Conservation (phyloP, 1,140 invertebrate species). For the Philotrypesis tridentata region DNA sequence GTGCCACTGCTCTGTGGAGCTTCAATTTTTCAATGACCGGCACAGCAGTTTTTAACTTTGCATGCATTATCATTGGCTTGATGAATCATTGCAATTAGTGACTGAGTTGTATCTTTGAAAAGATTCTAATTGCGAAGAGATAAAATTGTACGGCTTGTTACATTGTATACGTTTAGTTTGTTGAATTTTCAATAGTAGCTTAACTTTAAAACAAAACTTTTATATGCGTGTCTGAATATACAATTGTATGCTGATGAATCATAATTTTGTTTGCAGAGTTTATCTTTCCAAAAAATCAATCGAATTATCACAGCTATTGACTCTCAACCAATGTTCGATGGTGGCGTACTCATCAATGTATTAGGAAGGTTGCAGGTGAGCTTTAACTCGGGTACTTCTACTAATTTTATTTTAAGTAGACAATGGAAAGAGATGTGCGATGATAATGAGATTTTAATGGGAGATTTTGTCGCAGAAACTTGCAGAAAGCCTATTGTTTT, state of each 20-base stretch:
- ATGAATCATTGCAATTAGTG: no score
- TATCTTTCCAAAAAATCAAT: conserved; percentile 94
- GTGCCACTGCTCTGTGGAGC: no score
- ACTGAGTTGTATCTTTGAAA: no score
- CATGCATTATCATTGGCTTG: background rate
- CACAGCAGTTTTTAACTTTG: no score
- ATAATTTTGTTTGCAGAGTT: conserved; percentile 77
- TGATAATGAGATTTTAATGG: conserved; percentile 35
- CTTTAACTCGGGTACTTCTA: conserved; percentile 8
- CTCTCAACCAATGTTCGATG: conserved; percentile 96
- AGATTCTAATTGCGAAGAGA: no score
- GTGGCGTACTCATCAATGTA: conserved; percentile 94
- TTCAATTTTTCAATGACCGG: background rate
- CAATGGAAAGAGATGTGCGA: background rate
- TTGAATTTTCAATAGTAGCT: no score
- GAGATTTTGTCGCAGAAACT: conserved; percentile 41
- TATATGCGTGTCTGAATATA: no score
- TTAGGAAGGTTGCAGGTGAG: conserved; percentile 93
- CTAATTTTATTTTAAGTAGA: background rate
- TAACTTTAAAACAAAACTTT: no score
- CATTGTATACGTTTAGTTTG: no score
- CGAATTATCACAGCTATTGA: conserved; percentile 94
- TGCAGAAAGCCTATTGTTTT: conserved; percentile 18
- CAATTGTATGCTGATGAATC: background rate
- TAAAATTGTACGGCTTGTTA: no score